phyloP scores from a whole-genome alignment of 2,888 invertebrate genomes.

The Drosophila borborema region DNA sequence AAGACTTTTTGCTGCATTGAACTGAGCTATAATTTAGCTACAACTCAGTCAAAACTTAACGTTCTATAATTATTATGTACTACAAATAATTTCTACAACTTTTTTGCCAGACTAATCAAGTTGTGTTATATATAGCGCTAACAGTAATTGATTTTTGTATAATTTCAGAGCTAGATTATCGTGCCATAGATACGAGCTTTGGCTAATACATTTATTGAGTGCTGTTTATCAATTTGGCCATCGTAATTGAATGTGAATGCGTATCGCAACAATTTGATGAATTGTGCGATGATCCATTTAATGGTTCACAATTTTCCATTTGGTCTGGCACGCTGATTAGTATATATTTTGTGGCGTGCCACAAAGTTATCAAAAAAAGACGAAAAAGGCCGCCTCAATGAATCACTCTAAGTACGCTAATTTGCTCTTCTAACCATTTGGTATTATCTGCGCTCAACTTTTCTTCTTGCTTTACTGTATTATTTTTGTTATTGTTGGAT shows the following conservation, averaged over 20 bases:
- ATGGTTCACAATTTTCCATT: conserved; percentile 46
- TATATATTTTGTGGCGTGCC: conserved; percentile 58
- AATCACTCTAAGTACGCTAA: conserved; percentile 70
- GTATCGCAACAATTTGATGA: conserved; percentile 26
- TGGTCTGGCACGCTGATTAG: conserved; percentile 47
- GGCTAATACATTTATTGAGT: conserved; percentile 6
- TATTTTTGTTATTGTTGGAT: background rate
- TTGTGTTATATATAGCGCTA: background rate
- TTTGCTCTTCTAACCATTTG: conserved; percentile 43
- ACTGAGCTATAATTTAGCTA: background rate
- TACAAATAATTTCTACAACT: background rate
- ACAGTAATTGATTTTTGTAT: background rate
- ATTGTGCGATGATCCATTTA: conserved; percentile 42
- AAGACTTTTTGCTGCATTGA: too few species aligned
- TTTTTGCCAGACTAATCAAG: background rate
- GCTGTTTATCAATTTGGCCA: conserved; percentile 20
- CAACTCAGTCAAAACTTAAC: too few species aligned
- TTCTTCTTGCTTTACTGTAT: background rate
- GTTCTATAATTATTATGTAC: background rate
- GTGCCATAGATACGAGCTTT: background rate
- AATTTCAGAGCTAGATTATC: conserved; percentile 9
- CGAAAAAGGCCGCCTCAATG: conserved; percentile 54
- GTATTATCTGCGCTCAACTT: conserved; percentile 31
- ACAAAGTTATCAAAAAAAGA: conserved; percentile 67
- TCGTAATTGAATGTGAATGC: conserved; percentile 28